Evolutionary conservation across 2,113 vertebrate species (phyloP), one percentile per base, ranked within the genome.

Genomic region (Caloenas nicobarica): DNA sequence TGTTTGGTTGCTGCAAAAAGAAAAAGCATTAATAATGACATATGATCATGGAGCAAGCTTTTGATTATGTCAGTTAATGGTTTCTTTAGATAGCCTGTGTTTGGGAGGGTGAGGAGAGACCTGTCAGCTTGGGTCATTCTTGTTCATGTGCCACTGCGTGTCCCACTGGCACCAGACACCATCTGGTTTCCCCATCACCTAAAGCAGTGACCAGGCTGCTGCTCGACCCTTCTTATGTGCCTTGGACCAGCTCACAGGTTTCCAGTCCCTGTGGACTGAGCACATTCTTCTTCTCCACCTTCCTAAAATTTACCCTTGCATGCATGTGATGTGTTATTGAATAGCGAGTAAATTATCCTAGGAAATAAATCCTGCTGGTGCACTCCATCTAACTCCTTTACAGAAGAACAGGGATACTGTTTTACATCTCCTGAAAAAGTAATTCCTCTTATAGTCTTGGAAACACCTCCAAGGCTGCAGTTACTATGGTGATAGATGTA

Each of bases 401-500:
- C 33, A 31, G 36, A 89, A 83, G 12, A 72, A 53, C 3, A 71
- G 13, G 40, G 19, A 40, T 79, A 38, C 25, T 56, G 7, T 24
- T 95, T 91, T 86, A 44, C 26, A 74, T 94, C 11, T 80, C 10
- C 78, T 79, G 48, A 79, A 90, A 96, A 94, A 83, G 84, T 96
- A 96, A 72, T 92, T 93, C 50, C 29, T 96, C 51, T 60, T 77
- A 42, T 42, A 84, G 62, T 86, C 76, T 91, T 91, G 80, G 61
- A 95, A 96, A 78, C 69, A 84, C 69, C 76, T 94, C 53, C 53
- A 76, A 84, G 62, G 87, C 81, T 96, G 57, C 70, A 61, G 95
- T 96, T 97, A 89, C 95, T 96, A 95, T 96, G 86, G 96, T 74
- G 80, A 96, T 90, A 74, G 76, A 78, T 58, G 40, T 58, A 77